Evolutionary conservation across 1,140 invertebrate genomes (phyloP).

Genomic region (Ceratina calcarata): DNA sequence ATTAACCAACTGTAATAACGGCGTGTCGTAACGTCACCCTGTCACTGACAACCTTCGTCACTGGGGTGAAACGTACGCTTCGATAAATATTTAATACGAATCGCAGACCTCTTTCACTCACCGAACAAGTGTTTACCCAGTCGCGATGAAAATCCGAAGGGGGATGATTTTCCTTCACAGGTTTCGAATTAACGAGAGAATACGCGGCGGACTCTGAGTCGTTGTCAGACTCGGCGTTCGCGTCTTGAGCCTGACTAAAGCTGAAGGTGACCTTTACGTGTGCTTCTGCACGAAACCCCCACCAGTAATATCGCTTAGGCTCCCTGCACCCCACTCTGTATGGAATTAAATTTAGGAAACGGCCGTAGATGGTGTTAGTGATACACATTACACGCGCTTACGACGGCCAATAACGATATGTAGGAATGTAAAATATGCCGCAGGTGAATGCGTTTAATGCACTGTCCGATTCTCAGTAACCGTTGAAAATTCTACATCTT

Average conservation of each 20-base stretch:
- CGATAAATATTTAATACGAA: too few relatives aligned
- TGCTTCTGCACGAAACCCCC: constrained; percentile 34
- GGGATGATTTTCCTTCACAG: not conserved
- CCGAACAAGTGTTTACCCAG: constrained; percentile 21
- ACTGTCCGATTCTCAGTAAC: not conserved
- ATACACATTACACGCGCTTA: not conserved
- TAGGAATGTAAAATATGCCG: too few relatives aligned
- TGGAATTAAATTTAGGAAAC: constrained; percentile 38
- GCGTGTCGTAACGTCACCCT: constrained; percentile 14
- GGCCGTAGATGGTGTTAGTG: constrained; percentile 46
- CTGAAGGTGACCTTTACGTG: constrained; percentile 74
- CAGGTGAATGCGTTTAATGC: too few relatives aligned
- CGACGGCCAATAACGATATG: not conserved
- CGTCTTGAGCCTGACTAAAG: constrained; percentile 52
- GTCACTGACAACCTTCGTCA: constrained; percentile 18
- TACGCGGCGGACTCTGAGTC: not conserved
- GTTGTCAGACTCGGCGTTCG: constrained; percentile 52
- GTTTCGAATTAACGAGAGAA: not conserved
- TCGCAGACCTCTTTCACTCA: constrained; percentile 27
- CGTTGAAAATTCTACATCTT: not conserved
- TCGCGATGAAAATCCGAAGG: not conserved
- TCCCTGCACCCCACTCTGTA: constrained; percentile 8
- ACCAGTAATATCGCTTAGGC: not conserved
- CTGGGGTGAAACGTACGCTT: too few relatives aligned
- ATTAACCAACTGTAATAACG: not conserved